Percentiles rank a stretch among this genome's conserved stretches.
Evolutionary conservation across 2,797 vertebrate species (phyloP).

Genomic region (Coracias cyanogaster): DNA sequence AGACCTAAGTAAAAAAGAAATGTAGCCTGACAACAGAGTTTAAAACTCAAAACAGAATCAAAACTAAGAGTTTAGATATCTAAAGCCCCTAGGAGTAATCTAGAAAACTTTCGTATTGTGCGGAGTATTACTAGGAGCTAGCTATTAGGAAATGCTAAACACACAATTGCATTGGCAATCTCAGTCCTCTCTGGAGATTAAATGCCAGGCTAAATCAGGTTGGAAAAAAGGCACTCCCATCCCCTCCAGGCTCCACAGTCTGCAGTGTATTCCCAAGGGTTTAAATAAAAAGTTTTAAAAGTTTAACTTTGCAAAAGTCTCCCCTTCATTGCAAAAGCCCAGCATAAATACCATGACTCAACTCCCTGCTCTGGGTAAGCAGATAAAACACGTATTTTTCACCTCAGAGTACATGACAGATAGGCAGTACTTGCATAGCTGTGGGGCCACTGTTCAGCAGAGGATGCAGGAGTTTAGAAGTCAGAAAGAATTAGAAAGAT

Average conservation of each 20-base stretch:
- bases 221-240: neutral
- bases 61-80: neutral
- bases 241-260: constrained; percentile 6
- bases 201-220: constrained; percentile 51
- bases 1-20: neutral
- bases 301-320: neutral
- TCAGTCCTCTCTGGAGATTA: constrained; percentile 49
- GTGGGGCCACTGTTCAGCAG: neutral
- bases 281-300: constrained; percentile 25
- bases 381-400: neutral
- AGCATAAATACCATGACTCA: neutral
- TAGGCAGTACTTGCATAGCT: neutral
- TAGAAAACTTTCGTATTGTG: neutral
- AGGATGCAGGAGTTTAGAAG: neutral
- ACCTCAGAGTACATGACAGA: neutral
- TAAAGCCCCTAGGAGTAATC: neutral
- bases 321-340: neutral
- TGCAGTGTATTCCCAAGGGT: neutral
- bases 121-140: neutral
- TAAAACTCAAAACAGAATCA: neutral
- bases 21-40: neutral
- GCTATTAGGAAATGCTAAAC: constrained; percentile 48
- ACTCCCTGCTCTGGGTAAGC: neutral
- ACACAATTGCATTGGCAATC: neutral
- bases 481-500: neutral